Percentiles rank a stretch among this genome's conserved stretches.
phyloP scores from a whole-genome alignment of 2,113 vertebrate species.

The Trogon melanurus region DNA sequence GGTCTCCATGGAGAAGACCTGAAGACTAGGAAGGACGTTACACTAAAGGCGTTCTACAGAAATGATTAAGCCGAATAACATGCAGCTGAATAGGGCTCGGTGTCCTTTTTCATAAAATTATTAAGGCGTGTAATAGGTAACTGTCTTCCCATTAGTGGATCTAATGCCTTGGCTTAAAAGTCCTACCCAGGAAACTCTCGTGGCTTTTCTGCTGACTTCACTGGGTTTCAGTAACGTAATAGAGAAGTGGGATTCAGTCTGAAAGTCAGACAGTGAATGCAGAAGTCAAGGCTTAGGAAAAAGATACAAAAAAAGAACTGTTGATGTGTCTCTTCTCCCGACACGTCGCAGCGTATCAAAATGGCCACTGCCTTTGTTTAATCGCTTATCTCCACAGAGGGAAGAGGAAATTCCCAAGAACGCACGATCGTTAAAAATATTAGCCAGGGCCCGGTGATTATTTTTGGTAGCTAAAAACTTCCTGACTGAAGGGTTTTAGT shows the following conservation, averaged over 20 bases:
- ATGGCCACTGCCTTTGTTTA: conserved; percentile 27
- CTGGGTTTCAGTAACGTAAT: background rate
- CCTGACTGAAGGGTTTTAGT: conserved; percentile 15
- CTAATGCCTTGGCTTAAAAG: background rate
- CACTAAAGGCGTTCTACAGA: accelerated
- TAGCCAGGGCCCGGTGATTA: conserved; percentile 28
- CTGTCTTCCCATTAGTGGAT: background rate
- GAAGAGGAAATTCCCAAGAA: conserved; percentile 69
- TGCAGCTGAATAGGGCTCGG: background rate
- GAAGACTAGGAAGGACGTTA: background rate
- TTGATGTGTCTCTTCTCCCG: background rate
- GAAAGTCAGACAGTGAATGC: conserved; percentile 15
- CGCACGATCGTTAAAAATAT: conserved; percentile 5
- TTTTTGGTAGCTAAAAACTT: conserved; percentile 67
- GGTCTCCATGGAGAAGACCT: background rate
- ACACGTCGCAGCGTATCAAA: background rate
- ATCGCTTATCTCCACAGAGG: conserved; percentile 33
- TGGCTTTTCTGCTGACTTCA: conserved; percentile 46
- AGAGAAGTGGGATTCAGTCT: conserved; percentile 41
- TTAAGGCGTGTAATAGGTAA: background rate
- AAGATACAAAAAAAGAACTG: conserved; percentile 15
- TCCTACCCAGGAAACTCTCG: conserved; percentile 3
- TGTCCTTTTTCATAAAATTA: background rate
- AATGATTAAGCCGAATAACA: background rate
- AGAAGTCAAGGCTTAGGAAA: conserved; percentile 52